Evolutionary conservation across 2,888 invertebrate species (phyloP).

Genomic region (Cabera pusaria): DNA sequence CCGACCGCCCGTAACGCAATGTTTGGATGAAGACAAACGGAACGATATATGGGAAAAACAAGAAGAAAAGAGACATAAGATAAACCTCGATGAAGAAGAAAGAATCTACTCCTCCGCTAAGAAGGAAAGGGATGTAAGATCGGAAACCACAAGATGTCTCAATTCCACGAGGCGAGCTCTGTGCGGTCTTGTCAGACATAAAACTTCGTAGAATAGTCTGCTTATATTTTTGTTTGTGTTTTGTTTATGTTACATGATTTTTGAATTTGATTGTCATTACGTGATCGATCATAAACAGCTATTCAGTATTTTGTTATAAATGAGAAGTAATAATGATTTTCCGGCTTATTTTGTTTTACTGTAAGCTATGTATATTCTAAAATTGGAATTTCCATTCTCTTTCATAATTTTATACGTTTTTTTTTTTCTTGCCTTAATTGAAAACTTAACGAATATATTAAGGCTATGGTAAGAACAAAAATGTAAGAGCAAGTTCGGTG

Average conservation of each 20-base stretch:
- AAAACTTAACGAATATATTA: no score
- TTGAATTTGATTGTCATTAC: slow-evolving; percentile 1
- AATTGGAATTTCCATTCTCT: no score
- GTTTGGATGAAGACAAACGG: no score
- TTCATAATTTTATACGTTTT: no score
- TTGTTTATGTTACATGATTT: slow-evolving; percentile 9
- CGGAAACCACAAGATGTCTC: slow-evolving; percentile 84
- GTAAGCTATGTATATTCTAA: no score
- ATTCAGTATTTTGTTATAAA: no score
- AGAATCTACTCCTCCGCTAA: slow-evolving; percentile 48
- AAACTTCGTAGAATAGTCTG: slow-evolving; percentile 72
- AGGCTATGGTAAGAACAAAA: no score
- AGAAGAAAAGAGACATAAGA: slow-evolving; percentile 67
- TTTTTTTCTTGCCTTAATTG: no score
- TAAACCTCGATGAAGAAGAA: slow-evolving; percentile 72
- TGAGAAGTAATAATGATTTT: no score
- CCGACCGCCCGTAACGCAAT: slow-evolving; percentile 68
- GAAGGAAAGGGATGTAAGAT: slow-evolving; percentile 71
- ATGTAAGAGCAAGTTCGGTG: not conserved
- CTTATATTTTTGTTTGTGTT: slow-evolving; percentile 45
- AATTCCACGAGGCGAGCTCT: slow-evolving; percentile 79
- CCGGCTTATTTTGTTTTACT: no score
- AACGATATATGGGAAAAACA: slow-evolving; percentile 70
- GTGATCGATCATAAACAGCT: no score
- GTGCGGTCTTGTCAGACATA: slow-evolving; percentile 77